A percentile compares a stretch with the other conserved stretches of the same genome.
These are phyloP conservation scores for Eulemur albifrons DNA, from an alignment of 2,797 vertebrate species.

Conservation along the genomic window DNA sequence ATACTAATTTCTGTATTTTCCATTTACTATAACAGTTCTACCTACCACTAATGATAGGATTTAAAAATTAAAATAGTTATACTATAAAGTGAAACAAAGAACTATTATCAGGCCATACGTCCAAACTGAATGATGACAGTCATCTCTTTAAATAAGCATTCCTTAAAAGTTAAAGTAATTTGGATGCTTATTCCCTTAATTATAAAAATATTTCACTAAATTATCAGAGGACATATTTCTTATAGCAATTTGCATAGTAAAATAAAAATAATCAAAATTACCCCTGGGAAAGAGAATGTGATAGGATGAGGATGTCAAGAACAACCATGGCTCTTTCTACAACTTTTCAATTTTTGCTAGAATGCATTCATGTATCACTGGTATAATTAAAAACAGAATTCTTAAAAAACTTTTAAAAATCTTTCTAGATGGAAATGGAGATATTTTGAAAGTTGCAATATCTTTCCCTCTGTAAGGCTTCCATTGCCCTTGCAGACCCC, in stretches of 20 bases:
- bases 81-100: conserved; percentile 16
- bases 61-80: conserved; percentile 47
- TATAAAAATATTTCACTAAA: conserved; percentile 30
- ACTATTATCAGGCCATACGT: background rate
- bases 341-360: conserved; percentile 30
- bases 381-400: conserved; percentile 4
- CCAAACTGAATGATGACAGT: background rate
- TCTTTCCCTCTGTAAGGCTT: background rate
- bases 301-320: conserved; percentile 21
- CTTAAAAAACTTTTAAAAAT: background rate
- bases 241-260: conserved; percentile 1
- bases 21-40: conserved; percentile 38
- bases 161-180: conserved; percentile 27
- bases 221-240: background rate
- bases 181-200: conserved; percentile 29
- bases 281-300: background rate
- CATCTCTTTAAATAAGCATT: conserved; percentile 26
- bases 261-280: conserved; percentile 40
- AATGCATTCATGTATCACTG: background rate
- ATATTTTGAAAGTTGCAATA: conserved; percentile 10
- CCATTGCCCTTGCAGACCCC: background rate
- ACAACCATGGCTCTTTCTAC: background rate
- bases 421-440: background rate
- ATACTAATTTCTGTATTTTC: conserved; percentile 13
- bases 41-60: conserved; percentile 2